phyloP scores from a whole-genome alignment of 2,113 vertebrate genomes.

The Psilopogon haemacephalus region DNA sequence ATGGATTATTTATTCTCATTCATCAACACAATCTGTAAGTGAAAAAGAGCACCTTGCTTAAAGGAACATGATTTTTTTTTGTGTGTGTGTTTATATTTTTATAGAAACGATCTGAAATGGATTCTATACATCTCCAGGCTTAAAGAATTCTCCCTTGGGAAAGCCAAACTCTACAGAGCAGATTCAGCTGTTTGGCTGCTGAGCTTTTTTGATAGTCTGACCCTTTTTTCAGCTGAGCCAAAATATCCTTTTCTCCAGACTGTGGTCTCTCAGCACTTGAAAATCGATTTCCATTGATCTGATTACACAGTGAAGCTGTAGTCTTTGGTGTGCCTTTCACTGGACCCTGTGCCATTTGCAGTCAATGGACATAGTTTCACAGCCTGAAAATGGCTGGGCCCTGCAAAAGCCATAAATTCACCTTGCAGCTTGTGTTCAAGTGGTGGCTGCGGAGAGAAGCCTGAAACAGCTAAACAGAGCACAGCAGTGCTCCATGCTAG shows the following conservation, averaged over 20 bases:
- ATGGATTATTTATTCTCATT: slow-evolving; percentile 93
- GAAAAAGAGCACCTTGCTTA: neutral
- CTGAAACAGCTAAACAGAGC: neutral
- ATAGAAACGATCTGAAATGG: neutral
- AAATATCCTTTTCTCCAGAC: neutral
- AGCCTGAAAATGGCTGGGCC: neutral
- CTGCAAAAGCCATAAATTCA: neutral
- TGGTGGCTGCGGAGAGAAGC: neutral
- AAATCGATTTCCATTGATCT: neutral
- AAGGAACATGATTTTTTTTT: neutral
- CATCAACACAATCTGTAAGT: slow-evolving; percentile 97
- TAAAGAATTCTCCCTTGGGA: neutral
- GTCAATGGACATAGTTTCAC: neutral
- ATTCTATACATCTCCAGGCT: neutral
- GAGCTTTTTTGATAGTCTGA: neutral
- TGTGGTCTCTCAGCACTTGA: neutral
- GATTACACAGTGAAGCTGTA: neutral
- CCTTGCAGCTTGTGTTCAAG: neutral
- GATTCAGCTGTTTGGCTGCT: neutral
- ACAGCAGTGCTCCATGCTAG: neutral
- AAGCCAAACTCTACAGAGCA: neutral
- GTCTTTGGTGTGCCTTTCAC: neutral
- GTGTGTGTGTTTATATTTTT: neutral
- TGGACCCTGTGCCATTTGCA: neutral
- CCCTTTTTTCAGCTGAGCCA: neutral